Conservation (phyloP, 1,140 invertebrate genomes). For the Musca vetustissima region DNA sequence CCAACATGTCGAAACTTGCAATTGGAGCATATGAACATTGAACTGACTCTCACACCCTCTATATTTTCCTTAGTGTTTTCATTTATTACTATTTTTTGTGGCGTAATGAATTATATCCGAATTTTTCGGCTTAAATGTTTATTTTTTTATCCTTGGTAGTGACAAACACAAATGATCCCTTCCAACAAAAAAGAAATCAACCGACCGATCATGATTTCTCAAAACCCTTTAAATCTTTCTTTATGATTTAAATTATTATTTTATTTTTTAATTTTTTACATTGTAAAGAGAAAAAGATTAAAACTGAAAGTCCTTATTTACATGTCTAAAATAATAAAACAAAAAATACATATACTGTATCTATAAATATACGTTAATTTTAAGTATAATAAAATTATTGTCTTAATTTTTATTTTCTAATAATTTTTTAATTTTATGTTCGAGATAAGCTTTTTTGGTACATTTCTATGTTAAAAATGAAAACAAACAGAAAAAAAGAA, state of each 20-base stretch:
- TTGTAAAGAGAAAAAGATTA: conserved; percentile 16
- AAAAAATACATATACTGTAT: conserved; percentile 20
- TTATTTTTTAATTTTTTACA: conserved; percentile 2
- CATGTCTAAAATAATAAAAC: conserved; percentile 15
- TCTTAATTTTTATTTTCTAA: conserved; percentile 17
- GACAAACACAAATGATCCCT: too few relatives aligned
- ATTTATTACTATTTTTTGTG: too few relatives aligned
- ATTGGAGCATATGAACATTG: too few relatives aligned
- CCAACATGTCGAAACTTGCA: too few relatives aligned
- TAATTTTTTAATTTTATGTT: conserved; percentile 14
- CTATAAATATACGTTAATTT: conserved; percentile 23
- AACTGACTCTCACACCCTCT: too few relatives aligned
- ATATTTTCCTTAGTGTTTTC: too few relatives aligned
- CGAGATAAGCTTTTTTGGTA: conserved; percentile 19
- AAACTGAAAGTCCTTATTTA: conserved; percentile 18
- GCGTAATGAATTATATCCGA: too few relatives aligned
- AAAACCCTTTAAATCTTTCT: too few relatives aligned
- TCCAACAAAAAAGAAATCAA: too few relatives aligned
- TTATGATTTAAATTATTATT: not conserved
- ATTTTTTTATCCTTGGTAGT: too few relatives aligned
- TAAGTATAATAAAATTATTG: conserved; percentile 21
- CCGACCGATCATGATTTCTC: too few relatives aligned
- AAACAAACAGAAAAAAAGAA: not conserved
- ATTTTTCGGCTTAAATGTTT: too few relatives aligned
- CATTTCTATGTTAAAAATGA: conserved; percentile 6